A percentile compares a stretch with the other conserved stretches of the same genome.
These are phyloP conservation scores for Flexamia atlantica DNA, from an alignment of 2,888 invertebrate genomes.

Conservation along the genomic window DNA sequence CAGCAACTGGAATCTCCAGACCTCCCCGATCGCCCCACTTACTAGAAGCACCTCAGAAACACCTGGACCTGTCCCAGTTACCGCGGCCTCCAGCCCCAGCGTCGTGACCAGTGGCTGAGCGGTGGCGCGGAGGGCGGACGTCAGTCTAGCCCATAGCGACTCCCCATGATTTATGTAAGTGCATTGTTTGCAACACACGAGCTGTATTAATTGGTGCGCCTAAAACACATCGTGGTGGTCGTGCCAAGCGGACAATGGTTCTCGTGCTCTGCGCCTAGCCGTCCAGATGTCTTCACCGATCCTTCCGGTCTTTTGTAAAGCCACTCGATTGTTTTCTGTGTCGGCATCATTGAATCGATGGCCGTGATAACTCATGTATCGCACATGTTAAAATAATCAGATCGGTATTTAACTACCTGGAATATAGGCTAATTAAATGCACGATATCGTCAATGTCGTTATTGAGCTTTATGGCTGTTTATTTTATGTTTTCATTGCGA, in stretches of 20 bases:
- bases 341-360: constrained; percentile 45
- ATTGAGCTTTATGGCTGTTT: too few relatives aligned
- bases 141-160: constrained; percentile 38
- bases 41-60: not conserved
- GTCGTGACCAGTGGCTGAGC: not conserved
- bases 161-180: constrained; percentile 53
- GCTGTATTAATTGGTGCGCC: constrained; percentile 58
- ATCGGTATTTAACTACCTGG: not conserved
- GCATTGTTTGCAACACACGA: constrained; percentile 57
- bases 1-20: not conserved
- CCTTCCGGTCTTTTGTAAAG: constrained; percentile 45
- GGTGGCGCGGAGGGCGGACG: constrained; percentile 20
- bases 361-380: constrained; percentile 16
- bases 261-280: constrained; percentile 32
- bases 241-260: constrained; percentile 45
- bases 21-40: not conserved
- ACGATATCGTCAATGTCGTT: too few relatives aligned
- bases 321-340: constrained; percentile 51
- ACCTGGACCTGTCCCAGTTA: not conserved
- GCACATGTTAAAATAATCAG: not conserved
- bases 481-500: not conserved
- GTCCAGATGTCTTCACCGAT: constrained; percentile 51
- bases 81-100: not conserved
- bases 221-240: constrained; percentile 53
- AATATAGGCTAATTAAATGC: too few relatives aligned